A percentile compares a stretch with the other conserved stretches of the same genome.
phyloP scores from a whole-genome alignment of 1,140 invertebrate species.

The Camponotus vicinus region DNA sequence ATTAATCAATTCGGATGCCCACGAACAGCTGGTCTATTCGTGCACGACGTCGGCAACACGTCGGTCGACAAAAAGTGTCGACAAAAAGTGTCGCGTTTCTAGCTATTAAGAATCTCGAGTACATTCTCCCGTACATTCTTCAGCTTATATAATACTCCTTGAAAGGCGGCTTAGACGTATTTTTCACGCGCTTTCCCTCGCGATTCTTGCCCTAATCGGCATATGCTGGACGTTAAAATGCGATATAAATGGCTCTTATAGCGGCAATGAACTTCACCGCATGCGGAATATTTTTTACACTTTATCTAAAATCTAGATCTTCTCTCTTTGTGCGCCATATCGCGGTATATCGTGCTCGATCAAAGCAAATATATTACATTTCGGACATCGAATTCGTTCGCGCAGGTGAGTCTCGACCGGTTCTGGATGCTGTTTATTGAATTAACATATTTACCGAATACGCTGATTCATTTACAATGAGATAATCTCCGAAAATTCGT shows the following conservation, averaged over 20 bases:
- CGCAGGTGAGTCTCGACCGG: neutral
- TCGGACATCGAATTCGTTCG: neutral
- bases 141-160: neutral
- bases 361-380: neutral
- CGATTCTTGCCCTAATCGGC: too few species aligned
- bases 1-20: conserved; percentile 27
- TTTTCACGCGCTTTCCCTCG: conserved; percentile 7
- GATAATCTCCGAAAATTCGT: neutral
- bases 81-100: conserved; percentile 7
- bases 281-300: neutral
- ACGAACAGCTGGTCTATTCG: neutral
- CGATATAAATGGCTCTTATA: conserved; percentile 20
- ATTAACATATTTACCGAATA: neutral
- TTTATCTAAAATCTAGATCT: conserved; percentile 28
- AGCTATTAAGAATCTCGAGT: neutral
- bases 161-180: neutral
- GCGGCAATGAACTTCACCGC: conserved; percentile 34
- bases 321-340: neutral
- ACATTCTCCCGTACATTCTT: neutral
- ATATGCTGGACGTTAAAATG: neutral
- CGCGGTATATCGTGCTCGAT: neutral
- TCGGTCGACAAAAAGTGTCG: too few species aligned
- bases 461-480: neutral
- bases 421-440: neutral
- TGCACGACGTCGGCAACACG: neutral